Evolutionary conservation across 2,888 invertebrate genomes (phyloP), one percentile per base, ranked within the genome.

Genomic region (Eupithecia exiguata): DNA sequence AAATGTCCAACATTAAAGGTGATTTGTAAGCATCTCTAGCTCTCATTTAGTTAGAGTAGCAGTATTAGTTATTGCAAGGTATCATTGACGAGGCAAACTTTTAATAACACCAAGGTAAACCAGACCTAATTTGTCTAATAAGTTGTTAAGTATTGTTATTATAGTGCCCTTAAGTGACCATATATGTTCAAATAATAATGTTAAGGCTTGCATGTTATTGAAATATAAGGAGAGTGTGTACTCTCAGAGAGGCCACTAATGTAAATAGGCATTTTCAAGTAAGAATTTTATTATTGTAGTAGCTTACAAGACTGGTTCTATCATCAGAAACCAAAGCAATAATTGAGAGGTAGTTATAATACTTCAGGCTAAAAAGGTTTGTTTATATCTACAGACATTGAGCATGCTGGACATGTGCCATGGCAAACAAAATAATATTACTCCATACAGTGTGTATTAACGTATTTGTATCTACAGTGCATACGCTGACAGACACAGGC

Each of bases 291-390:
- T 53, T 49, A 49, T 25, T 25, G 25, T 25, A 58, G 58, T 58
- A 25, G 58, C 58, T 58, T 58, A 58, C 58, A 58, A 58, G 58
- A 58, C 58, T 58, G 58, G 58, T 58, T 58, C 21, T 58, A 25
- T 5, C 25, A 58, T 58, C 12, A 0, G 21, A 58, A 58, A 58
- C 58, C 25, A 58, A 58, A 58, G 58, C 58, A 58, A 53, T 53
- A 53, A 25, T 58, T 58, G 25, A 58, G 21, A 58, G 5, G 14
- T 58, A 58, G 12, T 25, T 21, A 58, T 25, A 46, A 25, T 49
- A 58, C 58, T 25, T 53, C 53, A 58, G 21, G 21, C 58, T 25
- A n/a, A n/a, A n/a, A n/a, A n/a, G n/a, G n/a, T n/a, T n/a, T n/a
- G n/a, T n/a, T n/a, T n/a, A n/a, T n/a, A n/a, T n/a, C n/a, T n/a